These are phyloP conservation scores for Chrysoperla carnea DNA, from an alignment of 1,140 invertebrate species.

Conservation along the genomic window DNA sequence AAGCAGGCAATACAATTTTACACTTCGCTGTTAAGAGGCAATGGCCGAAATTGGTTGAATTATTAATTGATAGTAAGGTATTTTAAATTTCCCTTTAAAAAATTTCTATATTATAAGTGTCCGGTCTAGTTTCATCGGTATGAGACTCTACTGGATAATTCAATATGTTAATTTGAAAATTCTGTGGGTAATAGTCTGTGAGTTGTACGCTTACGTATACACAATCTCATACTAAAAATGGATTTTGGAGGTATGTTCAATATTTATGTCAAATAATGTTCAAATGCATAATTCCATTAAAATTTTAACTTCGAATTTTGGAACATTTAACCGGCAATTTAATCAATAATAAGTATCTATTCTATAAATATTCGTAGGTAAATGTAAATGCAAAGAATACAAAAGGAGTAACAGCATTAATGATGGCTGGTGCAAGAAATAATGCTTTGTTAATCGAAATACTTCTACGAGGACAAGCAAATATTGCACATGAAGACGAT, in stretches of 20 bases:
- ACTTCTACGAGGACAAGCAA: constrained; percentile 11
- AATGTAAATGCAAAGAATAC: constrained; percentile 14
- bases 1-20: constrained; percentile 16
- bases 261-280: no score
- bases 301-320: no score
- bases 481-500: constrained; percentile 15
- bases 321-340: no score
- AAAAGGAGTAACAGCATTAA: constrained; percentile 18
- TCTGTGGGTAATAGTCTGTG: no score
- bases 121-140: no score
- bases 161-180: no score
- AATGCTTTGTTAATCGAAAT: constrained; percentile 12
- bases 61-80: constrained; percentile 11
- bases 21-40: constrained; percentile 18
- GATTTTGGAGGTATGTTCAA: no score
- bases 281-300: no score
- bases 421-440: constrained; percentile 16
- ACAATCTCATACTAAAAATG: no score
- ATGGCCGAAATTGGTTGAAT: constrained; percentile 16
- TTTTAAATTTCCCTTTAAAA: constrained; percentile 1
- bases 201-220: no score
- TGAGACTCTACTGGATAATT: no score
- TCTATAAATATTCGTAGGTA: constrained; percentile 6
- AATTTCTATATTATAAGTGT: not conserved
- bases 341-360: no score